Base-by-base conservation (phyloP, 1,140 invertebrate species). In the Melipona quadrifasciata region DNA sequence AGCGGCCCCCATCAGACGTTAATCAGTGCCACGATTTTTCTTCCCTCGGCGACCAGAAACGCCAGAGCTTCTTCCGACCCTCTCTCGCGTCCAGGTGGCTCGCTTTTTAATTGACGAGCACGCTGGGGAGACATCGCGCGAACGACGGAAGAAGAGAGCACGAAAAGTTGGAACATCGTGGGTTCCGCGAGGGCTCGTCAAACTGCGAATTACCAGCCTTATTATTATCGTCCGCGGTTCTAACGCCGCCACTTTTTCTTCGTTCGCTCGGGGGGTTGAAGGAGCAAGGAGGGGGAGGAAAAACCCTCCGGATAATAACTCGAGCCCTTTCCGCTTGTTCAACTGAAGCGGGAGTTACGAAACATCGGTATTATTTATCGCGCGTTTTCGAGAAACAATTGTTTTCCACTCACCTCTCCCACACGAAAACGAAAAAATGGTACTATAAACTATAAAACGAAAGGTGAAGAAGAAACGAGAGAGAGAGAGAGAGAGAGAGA, bases 161-260 rank as follows among this genome's bases (percentile, higher is more conserved):
- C 75, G 89, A 91, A 93, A 91, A 89, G 88, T 84, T 80, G 90
- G 87, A 89, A 85, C 87, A 84, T 85, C 86, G 86, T 86, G 85
- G 88, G 84, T 82, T 88, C 67, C 78, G 90, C 80, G 88, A 92
- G 89, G 87, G 90, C 93, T 93, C 94, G 91, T 94, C 93, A 94
- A 95, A 94, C 91, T 92, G 90, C 91, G 91, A 94, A 94, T 94
- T 95, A 95, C 91, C 92, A 91, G 89, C 86, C 91, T 94, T 93
- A 94, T 95, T 94, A 94, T 94, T 92, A 93, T 92, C 93, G 65
- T 91, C 82, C 89, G 92, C 84, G 92, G 91, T 90, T 91, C 90
- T 90, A 90, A 84, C 86, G 87, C 87, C 87, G 90, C 78, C 86
- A 91, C 91, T 92, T 91, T 91, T 91, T 80, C 83, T 86, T 86